phyloP scores from a whole-genome alignment of 2,888 invertebrate species.

The Elysia crispata region DNA sequence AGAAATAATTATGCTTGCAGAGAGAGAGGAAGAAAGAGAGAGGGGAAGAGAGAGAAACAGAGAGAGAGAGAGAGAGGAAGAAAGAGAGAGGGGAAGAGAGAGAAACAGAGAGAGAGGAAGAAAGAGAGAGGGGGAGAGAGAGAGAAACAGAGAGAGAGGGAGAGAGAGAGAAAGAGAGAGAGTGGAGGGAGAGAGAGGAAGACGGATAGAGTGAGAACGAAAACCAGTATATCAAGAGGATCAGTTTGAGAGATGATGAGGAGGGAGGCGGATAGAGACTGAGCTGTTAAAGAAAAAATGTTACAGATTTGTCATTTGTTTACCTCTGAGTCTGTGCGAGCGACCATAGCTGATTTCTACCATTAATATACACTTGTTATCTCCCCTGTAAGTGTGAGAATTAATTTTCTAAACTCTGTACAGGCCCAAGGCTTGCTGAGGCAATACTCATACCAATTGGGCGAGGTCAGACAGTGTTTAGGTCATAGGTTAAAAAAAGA shows the following conservation, averaged over 20 bases:
- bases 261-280: not conserved
- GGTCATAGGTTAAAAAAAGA: too few relatives aligned
- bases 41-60: slow-evolving; percentile 17
- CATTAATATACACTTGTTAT: too few relatives aligned
- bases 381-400: too few relatives aligned
- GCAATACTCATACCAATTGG: too few relatives aligned
- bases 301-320: too few relatives aligned
- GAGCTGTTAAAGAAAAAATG: too few relatives aligned
- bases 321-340: too few relatives aligned
- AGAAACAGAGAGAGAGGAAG: not conserved
- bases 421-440: too few relatives aligned
- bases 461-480: too few relatives aligned
- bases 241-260: not conserved
- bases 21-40: slow-evolving; percentile 6
- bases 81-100: slow-evolving; percentile 11
- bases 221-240: too few relatives aligned
- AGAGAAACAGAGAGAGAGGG: not conserved
- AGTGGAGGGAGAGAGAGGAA: not conserved
- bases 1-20: not conserved
- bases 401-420: too few relatives aligned
- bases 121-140: slow-evolving; percentile 9
- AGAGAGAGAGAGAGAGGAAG: slow-evolving; percentile 17
- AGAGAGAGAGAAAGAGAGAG: slow-evolving; percentile 3
- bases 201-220: not conserved
- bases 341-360: too few relatives aligned